Percentiles rank a stretch among this genome's conserved stretches.
These are phyloP conservation scores for Cheilosia scutellata DNA, from an alignment of 2,888 invertebrate species.

Conservation along the genomic window DNA sequence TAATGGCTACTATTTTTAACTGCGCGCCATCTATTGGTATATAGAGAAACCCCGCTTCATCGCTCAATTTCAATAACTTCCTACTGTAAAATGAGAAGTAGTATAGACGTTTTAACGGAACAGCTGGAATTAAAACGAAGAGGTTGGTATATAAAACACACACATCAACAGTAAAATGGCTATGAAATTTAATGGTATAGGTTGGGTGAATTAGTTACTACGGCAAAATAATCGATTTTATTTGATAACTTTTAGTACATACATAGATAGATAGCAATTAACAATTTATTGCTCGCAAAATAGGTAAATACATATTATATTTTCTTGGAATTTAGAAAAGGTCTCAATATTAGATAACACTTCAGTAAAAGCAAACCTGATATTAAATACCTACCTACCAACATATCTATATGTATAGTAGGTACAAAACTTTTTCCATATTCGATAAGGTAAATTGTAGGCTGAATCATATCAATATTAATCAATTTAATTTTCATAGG, in stretches of 20 bases:
- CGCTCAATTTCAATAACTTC: neutral
- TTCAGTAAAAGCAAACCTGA: no score
- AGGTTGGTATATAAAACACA: constrained; percentile 21
- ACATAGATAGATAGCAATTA: no score
- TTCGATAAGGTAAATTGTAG: no score
- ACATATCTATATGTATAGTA: no score
- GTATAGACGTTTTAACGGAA: neutral
- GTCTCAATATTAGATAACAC: no score
- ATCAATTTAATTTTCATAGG: no score
- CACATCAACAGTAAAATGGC: neutral
- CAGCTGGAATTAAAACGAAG: constrained; percentile 16
- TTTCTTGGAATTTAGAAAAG: no score
- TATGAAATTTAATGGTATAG: neutral
- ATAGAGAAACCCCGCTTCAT: neutral
- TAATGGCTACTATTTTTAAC: neutral
- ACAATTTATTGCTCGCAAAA: no score
- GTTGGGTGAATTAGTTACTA: neutral
- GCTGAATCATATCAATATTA: no score
- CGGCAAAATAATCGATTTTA: constrained; percentile 8
- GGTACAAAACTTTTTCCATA: no score
- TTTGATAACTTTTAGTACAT: neutral
- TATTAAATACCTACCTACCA: no score
- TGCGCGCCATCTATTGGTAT: constrained; percentile 28
- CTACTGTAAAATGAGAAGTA: constrained; percentile 7
- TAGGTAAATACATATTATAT: no score